These are phyloP conservation scores for Pluvianellus socialis DNA, from an alignment of 2,113 vertebrate species.

Conservation along the genomic window DNA sequence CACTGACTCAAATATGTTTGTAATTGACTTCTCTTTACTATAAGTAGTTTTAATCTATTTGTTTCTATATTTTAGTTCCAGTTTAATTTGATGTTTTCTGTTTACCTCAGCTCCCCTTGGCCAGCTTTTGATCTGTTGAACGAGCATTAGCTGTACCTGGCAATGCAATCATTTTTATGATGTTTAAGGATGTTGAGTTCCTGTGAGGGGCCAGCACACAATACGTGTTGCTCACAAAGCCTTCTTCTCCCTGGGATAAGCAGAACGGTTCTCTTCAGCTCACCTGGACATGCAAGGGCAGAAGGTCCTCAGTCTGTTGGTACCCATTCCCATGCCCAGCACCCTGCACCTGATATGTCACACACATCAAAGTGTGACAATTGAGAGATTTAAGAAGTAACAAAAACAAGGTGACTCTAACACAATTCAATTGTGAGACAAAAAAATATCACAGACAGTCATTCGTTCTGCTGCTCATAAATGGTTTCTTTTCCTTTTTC, in stretches of 20 bases:
- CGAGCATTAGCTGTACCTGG: background rate
- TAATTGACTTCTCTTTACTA: background rate
- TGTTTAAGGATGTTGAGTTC: background rate
- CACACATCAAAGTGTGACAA: background rate
- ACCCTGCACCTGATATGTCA: background rate
- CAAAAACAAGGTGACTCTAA: background rate
- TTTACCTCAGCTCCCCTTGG: background rate
- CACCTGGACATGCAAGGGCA: accelerated
- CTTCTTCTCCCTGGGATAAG: background rate
- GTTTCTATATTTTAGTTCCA: background rate
- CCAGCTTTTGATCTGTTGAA: background rate
- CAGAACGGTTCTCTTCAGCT: background rate
- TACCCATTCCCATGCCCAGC: background rate
- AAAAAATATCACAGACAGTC: background rate
- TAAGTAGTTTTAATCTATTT: background rate
- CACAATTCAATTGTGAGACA: background rate
- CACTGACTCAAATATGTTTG: background rate
- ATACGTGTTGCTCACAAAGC: background rate
- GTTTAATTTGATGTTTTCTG: background rate
- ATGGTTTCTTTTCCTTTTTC: background rate
- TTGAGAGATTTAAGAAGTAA: background rate
- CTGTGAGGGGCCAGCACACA: background rate
- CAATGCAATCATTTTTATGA: background rate
- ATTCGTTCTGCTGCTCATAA: background rate
- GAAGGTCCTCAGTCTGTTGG: background rate